These are phyloP conservation scores for Rhopalosiphum nymphaeae DNA, from an alignment of 2,888 invertebrate genomes.

Conservation along the genomic window DNA sequence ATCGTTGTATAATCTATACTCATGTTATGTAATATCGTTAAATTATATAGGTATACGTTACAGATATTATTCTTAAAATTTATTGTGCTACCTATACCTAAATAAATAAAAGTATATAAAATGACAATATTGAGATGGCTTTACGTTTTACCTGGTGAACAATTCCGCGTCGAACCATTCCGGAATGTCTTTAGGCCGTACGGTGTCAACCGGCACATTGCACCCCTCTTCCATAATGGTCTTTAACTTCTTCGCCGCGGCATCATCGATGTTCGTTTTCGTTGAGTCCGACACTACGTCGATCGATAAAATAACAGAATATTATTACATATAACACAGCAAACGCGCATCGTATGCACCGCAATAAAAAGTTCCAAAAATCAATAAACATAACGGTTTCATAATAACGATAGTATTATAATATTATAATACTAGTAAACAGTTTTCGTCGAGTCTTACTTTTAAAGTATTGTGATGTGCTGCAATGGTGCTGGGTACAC, in stretches of 20 bases:
- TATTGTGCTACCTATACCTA: background rate
- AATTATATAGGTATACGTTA: background rate
- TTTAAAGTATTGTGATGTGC: background rate
- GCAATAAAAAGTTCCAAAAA: background rate
- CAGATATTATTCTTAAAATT: background rate
- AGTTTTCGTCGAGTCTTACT: background rate
- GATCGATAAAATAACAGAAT: background rate
- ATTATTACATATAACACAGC: background rate
- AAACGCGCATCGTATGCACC: background rate
- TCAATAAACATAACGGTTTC: background rate
- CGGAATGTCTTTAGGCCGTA: conserved; percentile 70
- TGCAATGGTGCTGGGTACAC: background rate
- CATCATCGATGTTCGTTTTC: background rate
- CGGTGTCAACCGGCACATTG: conserved; percentile 65
- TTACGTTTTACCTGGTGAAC: conserved; percentile 76
- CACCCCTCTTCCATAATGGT: conserved; percentile 65
- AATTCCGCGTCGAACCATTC: conserved; percentile 78
- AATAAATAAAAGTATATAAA: too few relatives aligned
- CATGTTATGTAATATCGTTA: background rate
- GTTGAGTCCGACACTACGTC: background rate
- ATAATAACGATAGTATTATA: background rate
- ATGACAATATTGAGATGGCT: background rate
- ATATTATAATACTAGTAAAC: background rate
- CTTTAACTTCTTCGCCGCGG: conserved; percentile 29
- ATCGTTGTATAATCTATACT: background rate